Conservation (phyloP, 2,797 vertebrate genomes). For the Premnoplex brunnescens region DNA sequence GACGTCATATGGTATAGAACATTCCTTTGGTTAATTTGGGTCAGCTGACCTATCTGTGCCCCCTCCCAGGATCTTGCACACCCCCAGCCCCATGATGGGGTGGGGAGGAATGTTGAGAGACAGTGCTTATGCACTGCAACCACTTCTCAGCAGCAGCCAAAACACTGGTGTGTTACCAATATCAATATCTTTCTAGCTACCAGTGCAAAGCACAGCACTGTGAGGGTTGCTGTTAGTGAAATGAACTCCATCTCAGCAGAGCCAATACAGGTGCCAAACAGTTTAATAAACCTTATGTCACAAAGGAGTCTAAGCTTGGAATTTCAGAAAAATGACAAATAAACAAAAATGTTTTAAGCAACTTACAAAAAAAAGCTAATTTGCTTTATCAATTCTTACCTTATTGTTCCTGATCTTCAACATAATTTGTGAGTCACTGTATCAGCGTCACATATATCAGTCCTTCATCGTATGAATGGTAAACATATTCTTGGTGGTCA, state of each 20-base stretch:
- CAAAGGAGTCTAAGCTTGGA: background rate
- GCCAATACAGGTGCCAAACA: background rate
- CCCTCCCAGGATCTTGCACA: background rate
- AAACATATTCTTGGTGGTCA: slow-evolving; percentile 41
- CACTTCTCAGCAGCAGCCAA: background rate
- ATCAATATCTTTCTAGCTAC: background rate
- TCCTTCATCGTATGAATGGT: slow-evolving; percentile 44
- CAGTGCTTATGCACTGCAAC: background rate
- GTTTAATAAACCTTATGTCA: background rate
- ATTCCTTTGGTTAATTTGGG: background rate
- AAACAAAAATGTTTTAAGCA: background rate
- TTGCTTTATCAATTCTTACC: slow-evolving; percentile 43
- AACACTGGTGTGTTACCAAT: background rate
- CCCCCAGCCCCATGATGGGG: background rate
- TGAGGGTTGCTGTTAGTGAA: background rate
- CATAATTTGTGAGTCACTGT: slow-evolving; percentile 25
- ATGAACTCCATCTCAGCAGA: background rate
- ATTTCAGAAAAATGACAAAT: background rate
- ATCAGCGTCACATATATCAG: background rate
- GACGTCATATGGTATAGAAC: background rate
- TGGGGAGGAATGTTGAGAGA: background rate
- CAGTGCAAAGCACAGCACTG: background rate
- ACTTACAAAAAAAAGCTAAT: slow-evolving; percentile 43
- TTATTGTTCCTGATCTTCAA: background rate
- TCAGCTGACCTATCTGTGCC: background rate